Conservation (phyloP, 2,797 vertebrate species). For the Intellagama lesueurii region DNA sequence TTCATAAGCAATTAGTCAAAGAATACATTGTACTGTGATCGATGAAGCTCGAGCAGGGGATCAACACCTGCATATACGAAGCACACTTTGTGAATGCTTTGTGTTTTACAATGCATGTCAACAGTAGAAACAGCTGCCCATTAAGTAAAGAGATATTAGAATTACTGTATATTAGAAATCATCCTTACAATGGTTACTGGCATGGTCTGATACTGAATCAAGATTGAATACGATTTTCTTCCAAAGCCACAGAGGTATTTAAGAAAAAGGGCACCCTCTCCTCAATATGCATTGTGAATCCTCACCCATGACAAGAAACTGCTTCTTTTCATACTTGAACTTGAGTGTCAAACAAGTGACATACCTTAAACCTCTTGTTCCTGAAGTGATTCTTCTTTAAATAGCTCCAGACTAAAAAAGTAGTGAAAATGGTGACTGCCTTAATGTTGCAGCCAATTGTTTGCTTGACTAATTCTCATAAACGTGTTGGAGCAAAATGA, state of each 20-base stretch:
- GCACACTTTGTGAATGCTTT: not conserved
- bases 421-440: not conserved
- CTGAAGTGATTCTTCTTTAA: not conserved
- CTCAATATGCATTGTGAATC: not conserved
- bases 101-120: not conserved
- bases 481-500: not conserved
- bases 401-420: not conserved
- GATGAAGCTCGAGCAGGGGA: slow-evolving; percentile 5
- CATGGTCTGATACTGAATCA: not conserved
- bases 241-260: not conserved
- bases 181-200: not conserved
- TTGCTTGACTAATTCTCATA: not conserved
- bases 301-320: not conserved
- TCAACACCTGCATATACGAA: not conserved
- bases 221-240: not conserved
- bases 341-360: not conserved
- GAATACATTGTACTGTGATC: slow-evolving; percentile 16
- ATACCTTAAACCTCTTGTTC: not conserved
- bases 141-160: not conserved
- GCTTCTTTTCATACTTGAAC: not conserved
- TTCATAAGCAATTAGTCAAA: slow-evolving; percentile 37
- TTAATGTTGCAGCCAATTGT: not conserved
- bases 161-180: not conserved
- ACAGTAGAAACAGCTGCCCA: not conserved
- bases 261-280: not conserved